Evolutionary conservation across 92 coral and sea anemone species (phyloP).

Genomic region (Micromussa lordhowensis): DNA sequence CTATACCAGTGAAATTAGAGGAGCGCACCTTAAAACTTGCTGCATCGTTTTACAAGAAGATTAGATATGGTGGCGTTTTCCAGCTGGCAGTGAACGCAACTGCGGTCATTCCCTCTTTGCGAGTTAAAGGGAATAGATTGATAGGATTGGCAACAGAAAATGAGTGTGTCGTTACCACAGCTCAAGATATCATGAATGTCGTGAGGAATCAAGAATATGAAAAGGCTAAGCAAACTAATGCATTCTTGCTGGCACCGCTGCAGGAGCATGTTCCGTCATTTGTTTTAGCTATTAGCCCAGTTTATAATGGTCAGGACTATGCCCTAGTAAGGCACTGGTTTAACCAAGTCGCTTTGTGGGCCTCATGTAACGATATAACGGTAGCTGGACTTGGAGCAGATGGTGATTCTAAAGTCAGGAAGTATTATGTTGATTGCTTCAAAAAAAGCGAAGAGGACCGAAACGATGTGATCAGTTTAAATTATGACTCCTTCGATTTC

Average conservation of each 20-base stretch:
- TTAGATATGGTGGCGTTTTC: slow-evolving; percentile 16
- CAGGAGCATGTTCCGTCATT: too few species aligned
- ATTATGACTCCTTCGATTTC: slow-evolving; percentile 23
- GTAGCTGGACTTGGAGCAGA: slow-evolving; percentile 55
- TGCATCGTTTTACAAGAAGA: slow-evolving; percentile 32
- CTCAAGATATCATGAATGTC: too few species aligned
- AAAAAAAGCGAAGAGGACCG: slow-evolving; percentile 7
- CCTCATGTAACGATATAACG: neutral
- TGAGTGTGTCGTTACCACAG: too few species aligned
- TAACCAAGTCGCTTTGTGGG: too few species aligned
- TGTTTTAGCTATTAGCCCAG: too few species aligned
- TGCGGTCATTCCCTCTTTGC: slow-evolving; percentile 12
- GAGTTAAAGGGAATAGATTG: too few species aligned
- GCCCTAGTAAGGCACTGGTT: too few species aligned
- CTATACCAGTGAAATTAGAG: slow-evolving; percentile 22
- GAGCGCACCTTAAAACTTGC: slow-evolving; percentile 25
- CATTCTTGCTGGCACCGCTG: too few species aligned
- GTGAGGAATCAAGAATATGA: too few species aligned
- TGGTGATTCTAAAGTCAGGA: slow-evolving; percentile 48
- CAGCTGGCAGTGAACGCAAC: slow-evolving; percentile 23
- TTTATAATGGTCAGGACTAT: too few species aligned
- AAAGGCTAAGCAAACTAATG: too few species aligned
- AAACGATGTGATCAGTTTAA: neutral
- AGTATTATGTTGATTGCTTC: slow-evolving; percentile 23
- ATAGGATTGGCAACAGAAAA: too few species aligned